These are phyloP conservation scores for Orgyia antiqua DNA, from an alignment of 2,888 invertebrate genomes.

Conservation along the genomic window DNA sequence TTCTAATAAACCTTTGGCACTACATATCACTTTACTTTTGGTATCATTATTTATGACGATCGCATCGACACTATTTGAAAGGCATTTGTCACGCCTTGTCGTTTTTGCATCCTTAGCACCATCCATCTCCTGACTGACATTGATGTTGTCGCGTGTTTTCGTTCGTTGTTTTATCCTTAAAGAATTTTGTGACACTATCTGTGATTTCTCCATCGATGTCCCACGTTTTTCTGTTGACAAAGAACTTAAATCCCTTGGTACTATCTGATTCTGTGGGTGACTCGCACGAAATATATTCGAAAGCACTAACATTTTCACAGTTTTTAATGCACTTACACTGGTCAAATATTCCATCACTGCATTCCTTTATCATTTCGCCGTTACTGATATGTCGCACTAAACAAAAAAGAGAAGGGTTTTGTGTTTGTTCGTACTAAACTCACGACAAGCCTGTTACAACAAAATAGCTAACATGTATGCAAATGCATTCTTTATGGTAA, in stretches of 20 bases:
- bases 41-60: constrained; percentile 54
- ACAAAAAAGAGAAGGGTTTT: constrained; percentile 44
- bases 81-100: constrained; percentile 51
- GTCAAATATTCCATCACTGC: constrained; percentile 75
- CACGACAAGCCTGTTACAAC: constrained; percentile 43
- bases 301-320: constrained; percentile 73
- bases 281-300: constrained; percentile 68
- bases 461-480: constrained; percentile 40
- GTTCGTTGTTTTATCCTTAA: constrained; percentile 56
- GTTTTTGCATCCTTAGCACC: constrained; percentile 37
- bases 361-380: constrained; percentile 65
- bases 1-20: constrained; percentile 77
- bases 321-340: constrained; percentile 61
- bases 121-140: constrained; percentile 35
- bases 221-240: constrained; percentile 35
- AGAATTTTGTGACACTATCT: constrained; percentile 49
- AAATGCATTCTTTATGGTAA: constrained; percentile 59
- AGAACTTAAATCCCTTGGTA: constrained; percentile 40
- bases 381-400: constrained; percentile 35
- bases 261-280: constrained; percentile 54
- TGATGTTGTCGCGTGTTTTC: constrained; percentile 55
- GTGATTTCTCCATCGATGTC: constrained; percentile 34
- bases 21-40: constrained; percentile 71
- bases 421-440: constrained; percentile 44
- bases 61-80: constrained; percentile 65